Evolutionary conservation across 2,113 vertebrate species (phyloP).

Genomic region (Camelus dromedarius): DNA sequence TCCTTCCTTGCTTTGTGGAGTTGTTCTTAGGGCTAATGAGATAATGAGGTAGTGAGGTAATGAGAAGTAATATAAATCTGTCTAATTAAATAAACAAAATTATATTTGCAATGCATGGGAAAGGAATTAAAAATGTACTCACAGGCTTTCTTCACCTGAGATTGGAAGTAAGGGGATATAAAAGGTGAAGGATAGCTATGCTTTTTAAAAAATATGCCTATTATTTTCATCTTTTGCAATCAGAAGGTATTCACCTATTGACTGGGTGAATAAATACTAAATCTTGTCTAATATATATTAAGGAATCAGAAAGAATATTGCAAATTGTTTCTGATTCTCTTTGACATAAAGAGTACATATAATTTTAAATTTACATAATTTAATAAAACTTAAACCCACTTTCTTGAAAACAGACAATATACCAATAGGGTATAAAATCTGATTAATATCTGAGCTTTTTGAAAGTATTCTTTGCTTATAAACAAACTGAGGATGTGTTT

Average conservation of each 20-base stretch:
- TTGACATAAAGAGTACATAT: neutral
- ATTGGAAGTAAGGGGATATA: neutral
- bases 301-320: neutral
- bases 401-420: neutral
- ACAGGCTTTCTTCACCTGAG: neutral
- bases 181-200: neutral
- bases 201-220: neutral
- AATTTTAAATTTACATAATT: neutral
- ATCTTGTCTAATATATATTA: neutral
- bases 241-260: neutral
- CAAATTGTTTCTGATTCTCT: neutral
- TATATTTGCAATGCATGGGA: neutral
- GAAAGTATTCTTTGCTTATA: neutral
- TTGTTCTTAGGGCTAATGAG: neutral
- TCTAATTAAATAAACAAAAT: slow-evolving; percentile 7
- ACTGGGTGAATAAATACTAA: neutral
- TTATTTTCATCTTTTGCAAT: neutral
- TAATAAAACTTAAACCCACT: neutral
- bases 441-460: neutral
- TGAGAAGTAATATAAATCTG: neutral
- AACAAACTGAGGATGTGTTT: neutral
- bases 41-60: neutral
- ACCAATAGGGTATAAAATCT: neutral
- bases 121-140: neutral
- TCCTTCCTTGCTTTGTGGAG: neutral